Evolutionary conservation across 2,888 invertebrate genomes (phyloP).

Genomic region (Diadegma fenestrale): DNA sequence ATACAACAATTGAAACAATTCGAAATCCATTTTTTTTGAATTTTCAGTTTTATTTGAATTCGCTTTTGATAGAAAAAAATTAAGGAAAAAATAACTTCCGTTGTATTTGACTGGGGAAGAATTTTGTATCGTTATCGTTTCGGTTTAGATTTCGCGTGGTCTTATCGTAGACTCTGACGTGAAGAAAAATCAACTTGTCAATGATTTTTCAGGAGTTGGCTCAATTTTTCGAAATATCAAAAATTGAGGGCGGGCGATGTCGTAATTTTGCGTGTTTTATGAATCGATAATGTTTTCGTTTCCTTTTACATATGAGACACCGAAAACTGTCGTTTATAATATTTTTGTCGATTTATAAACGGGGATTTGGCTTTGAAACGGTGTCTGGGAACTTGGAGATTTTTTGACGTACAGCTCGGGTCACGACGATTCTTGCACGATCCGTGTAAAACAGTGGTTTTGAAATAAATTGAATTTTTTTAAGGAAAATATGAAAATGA

Average conservation of each 20-base stretch:
- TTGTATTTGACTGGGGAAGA: background rate
- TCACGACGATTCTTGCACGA: background rate
- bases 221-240: background rate
- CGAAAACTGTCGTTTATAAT: background rate
- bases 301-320: background rate
- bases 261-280: background rate
- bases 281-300: background rate
- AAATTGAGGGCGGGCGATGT: background rate
- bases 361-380: background rate
- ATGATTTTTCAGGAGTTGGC: background rate
- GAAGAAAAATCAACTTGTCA: background rate
- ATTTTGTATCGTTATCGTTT: background rate
- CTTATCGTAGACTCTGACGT: background rate
- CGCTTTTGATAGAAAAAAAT: background rate
- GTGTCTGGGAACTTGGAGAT: conserved; percentile 14
- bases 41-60: background rate
- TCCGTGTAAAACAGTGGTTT: conserved; percentile 24
- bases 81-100: background rate
- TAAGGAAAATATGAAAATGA: background rate
- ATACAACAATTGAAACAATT: background rate
- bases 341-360: background rate
- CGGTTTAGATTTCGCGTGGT: background rate
- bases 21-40: background rate
- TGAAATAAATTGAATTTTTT: background rate
- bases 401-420: background rate